Base-by-base conservation (phyloP, 1,140 invertebrate genomes). In the Ceratitis capitata region DNA sequence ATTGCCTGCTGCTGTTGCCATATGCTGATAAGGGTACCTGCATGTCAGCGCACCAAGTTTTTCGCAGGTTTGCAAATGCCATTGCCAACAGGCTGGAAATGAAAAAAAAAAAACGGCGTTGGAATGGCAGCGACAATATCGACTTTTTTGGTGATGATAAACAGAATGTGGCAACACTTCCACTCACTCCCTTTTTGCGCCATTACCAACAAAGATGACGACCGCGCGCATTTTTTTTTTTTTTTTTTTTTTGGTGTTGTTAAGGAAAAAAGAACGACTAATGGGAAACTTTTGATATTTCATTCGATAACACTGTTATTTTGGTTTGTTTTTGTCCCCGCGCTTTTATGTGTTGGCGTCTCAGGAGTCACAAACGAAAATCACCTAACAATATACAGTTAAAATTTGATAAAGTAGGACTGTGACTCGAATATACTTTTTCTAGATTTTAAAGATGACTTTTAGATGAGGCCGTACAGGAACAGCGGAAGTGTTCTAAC, bases 21-120 rank as follows among this genome's bases (percentile, higher is more conserved):
- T 78, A 78, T 78, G 69, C 69, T 45, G 69, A 78, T 78, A 78
- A 78, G 69, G 42, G n/a, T 39, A 39, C 9, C 23, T 14, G 19
- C 69, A 78, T 78, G 69, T 78, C 69, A 78, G 14, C 69, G 69
- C 23, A 78, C 3, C n/a, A 78, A 78, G 10, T 45, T 78, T 61
- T 78, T 78, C n/a, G 69, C 69, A 78, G n/a, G n/a, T n/a, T 78
- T 45, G 39, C 29, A 45, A 78, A 42, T 45, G 69, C 19, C 39
- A 69, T 32, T 69, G 61, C 61, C 32, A 19, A 16, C 61, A 32
- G 69, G 42, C n/a, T 45, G 23, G 45, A 78, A 45, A 19, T 39
- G 58, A 14, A n/a, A n/a, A n/a, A n/a, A 56, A 56, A 56, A 14
- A 5, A n/a, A 10, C 10, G n/a, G 6, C 6, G 53, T 1, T 19